A percentile compares a stretch with the other conserved stretches of the same genome.
Evolutionary conservation across 2,888 invertebrate species (phyloP).

Genomic region (Diploptera punctata): DNA sequence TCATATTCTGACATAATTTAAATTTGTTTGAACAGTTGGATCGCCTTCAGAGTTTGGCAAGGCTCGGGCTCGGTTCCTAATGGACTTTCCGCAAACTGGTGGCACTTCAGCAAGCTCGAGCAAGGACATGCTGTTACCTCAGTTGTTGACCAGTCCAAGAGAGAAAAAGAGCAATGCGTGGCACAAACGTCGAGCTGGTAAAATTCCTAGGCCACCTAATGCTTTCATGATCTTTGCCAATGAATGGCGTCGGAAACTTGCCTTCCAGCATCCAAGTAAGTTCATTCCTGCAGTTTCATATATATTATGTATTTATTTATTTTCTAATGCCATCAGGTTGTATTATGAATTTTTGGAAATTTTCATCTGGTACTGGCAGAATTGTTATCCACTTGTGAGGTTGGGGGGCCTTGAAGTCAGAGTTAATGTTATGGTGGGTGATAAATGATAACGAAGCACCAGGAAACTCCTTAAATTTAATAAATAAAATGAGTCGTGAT

Average conservation of each 20-base stretch:
- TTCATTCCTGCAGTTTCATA: too few species aligned
- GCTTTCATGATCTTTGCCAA: constrained; percentile 62
- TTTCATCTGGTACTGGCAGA: too few species aligned
- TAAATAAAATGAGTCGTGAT: too few species aligned
- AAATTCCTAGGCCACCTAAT: constrained; percentile 57
- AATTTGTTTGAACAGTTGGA: constrained; percentile 20
- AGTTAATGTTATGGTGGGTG: too few species aligned
- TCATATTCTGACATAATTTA: too few species aligned
- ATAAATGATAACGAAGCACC: too few species aligned
- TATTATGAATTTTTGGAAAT: too few species aligned
- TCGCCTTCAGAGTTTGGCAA: constrained; percentile 30
- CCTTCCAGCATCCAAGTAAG: constrained; percentile 55
- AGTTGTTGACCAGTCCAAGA: not conserved
- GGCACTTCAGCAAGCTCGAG: not conserved
- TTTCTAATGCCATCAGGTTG: too few species aligned
- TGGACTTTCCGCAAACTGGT: constrained; percentile 1
- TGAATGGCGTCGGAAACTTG: constrained; percentile 58
- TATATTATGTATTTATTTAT: too few species aligned
- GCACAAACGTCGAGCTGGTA: constrained; percentile 43
- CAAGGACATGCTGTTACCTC: constrained; percentile 1
- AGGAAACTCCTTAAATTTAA: too few species aligned
- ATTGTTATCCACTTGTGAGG: too few species aligned
- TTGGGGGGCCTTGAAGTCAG: too few species aligned
- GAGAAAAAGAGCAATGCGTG: constrained; percentile 24
- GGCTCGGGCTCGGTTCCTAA: constrained; percentile 16